Evolutionary conservation across 2,113 vertebrate species (phyloP).

Genomic region (Malurus cyaneus): DNA sequence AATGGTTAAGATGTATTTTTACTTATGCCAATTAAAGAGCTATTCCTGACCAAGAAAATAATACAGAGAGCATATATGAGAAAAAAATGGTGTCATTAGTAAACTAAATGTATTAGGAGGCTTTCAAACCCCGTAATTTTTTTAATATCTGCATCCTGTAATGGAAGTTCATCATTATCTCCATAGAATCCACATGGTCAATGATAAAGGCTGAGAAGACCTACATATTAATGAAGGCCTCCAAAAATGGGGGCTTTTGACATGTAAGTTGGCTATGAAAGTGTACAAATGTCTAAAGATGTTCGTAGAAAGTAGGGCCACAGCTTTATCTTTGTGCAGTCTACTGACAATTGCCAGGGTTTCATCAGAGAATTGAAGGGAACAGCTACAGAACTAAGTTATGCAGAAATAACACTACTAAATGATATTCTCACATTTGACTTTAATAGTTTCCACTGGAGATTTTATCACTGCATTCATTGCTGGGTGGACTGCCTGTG

Average conservation of each 20-base stretch:
- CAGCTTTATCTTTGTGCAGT: not conserved
- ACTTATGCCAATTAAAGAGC: not conserved
- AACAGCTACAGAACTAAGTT: not conserved
- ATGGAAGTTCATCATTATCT: not conserved
- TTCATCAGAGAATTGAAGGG: not conserved
- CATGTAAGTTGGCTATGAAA: not conserved
- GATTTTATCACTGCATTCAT: not conserved
- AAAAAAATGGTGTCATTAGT: not conserved
- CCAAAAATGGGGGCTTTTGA: not conserved
- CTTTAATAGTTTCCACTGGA: not conserved
- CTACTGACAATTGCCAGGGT: not conserved
- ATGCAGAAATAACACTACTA: not conserved
- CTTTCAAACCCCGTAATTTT: not conserved
- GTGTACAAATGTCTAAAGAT: not conserved
- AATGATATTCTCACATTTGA: not conserved
- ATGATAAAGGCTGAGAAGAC: too few species aligned
- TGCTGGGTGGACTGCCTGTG: not conserved
- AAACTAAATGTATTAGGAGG: not conserved
- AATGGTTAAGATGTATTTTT: not conserved
- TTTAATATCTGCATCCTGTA: not conserved
- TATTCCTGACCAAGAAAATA: not conserved
- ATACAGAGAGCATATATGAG: not conserved
- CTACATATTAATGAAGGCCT: not conserved
- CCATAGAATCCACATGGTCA: not conserved
- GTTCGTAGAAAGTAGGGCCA: not conserved